These are phyloP conservation scores for Neopelma chrysocephalum DNA, from an alignment of 2,797 vertebrate species.

Conservation along the genomic window DNA sequence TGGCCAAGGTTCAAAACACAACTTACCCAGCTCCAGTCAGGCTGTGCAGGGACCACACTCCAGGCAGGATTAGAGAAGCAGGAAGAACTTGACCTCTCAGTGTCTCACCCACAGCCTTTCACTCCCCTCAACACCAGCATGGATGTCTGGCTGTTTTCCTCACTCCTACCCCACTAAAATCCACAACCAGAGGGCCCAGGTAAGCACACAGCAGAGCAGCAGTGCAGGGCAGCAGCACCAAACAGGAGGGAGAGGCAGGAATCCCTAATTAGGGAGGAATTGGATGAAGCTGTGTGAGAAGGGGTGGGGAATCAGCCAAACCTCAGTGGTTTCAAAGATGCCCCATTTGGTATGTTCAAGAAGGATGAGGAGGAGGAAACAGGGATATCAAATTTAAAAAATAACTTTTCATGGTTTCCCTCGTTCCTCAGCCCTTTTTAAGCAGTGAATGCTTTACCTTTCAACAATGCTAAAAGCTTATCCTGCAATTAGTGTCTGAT, in stretches of 20 bases:
- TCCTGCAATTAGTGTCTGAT: not conserved
- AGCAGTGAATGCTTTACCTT: not conserved
- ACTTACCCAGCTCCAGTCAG: not conserved
- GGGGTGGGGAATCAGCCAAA: not conserved
- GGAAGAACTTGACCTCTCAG: accelerated
- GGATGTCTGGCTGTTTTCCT: accelerated
- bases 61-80: not conserved
- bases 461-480: not conserved
- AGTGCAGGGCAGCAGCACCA: not conserved
- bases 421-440: not conserved
- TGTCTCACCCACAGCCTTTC: not conserved
- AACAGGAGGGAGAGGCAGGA: accelerated
- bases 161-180: not conserved
- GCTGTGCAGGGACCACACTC: not conserved
- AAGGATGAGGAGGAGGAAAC: not conserved
- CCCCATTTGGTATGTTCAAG: not conserved
- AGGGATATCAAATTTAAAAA: not conserved
- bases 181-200: not conserved
- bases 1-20: not conserved
- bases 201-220: accelerated
- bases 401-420: not conserved
- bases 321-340: not conserved
- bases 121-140: accelerated
- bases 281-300: not conserved
- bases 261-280: not conserved